Percentiles rank a stretch among this genome's conserved stretches.
Evolutionary conservation across 2,113 vertebrate genomes (phyloP).

Genomic region (Paraplagusia blochii): DNA sequence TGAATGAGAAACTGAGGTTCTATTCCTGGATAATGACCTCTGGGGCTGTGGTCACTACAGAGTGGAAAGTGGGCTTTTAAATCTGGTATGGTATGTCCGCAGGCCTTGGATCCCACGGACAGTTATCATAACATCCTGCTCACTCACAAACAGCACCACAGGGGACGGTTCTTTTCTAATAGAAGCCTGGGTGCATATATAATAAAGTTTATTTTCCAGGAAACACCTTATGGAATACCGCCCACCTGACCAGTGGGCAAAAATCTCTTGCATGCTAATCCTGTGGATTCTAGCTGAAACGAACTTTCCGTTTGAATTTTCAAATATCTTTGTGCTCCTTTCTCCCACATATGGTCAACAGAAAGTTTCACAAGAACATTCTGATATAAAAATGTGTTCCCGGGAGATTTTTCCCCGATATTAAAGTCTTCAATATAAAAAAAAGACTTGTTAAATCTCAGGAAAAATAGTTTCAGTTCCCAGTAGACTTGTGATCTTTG

Average conservation of each 20-base stretch:
- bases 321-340: no score
- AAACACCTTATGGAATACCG: constrained; percentile 7
- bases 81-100: constrained; percentile 31
- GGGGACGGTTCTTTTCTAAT: constrained; percentile 25
- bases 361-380: not conserved
- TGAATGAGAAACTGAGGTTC: not conserved
- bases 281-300: no score
- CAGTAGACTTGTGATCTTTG: constrained; percentile 26
- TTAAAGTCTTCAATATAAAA: constrained; percentile 17
- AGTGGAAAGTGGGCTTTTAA: constrained; percentile 17
- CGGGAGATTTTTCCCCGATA: constrained; percentile 32
- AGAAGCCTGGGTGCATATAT: constrained; percentile 3
- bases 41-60: not conserved
- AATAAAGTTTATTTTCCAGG: constrained; percentile 1
- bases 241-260: not conserved
- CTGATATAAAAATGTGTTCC: not conserved
- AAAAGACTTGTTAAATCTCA: not conserved
- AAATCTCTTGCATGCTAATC: not conserved
- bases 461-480: no score
- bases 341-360: not conserved
- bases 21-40: constrained; percentile 31
- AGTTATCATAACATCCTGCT: constrained; percentile 45
- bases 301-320: no score
- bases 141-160: constrained; percentile 18
- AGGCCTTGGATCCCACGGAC: constrained; percentile 18